These are phyloP conservation scores for Merluccius polli DNA, from an alignment of 2,797 vertebrate species.

Conservation along the genomic window DNA sequence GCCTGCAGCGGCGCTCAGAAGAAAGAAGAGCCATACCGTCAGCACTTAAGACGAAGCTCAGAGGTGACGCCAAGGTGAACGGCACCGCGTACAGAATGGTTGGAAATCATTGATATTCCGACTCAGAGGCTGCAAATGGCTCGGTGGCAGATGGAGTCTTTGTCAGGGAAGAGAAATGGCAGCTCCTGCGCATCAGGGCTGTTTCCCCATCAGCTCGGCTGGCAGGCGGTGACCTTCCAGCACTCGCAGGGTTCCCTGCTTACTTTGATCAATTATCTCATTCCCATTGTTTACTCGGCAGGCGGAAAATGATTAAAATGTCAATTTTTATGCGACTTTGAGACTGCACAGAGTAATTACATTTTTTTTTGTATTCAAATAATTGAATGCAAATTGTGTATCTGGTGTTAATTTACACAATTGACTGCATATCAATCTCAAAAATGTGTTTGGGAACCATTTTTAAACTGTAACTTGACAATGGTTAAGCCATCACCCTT, in stretches of 20 bases:
- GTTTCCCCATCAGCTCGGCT: slow-evolving; percentile 76
- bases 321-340: slow-evolving; percentile 29
- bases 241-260: slow-evolving; percentile 65
- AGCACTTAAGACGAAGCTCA: slow-evolving; percentile 66
- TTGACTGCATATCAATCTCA: neutral
- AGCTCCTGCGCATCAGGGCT: slow-evolving; percentile 78
- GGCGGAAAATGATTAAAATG: slow-evolving; percentile 48
- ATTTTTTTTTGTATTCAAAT: neutral
- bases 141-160: slow-evolving; percentile 94
- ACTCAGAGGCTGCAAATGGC: slow-evolving; percentile 88
- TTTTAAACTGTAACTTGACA: neutral
- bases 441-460: neutral
- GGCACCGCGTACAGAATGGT: slow-evolving; percentile 79
- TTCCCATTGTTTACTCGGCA: slow-evolving; percentile 69
- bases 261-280: slow-evolving; percentile 76
- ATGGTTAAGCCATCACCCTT: neutral
- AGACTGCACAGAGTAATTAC: slow-evolving; percentile 24
- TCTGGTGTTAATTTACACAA: slow-evolving; percentile 5
- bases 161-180: slow-evolving; percentile 96
- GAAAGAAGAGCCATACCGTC: slow-evolving; percentile 70
- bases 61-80: slow-evolving; percentile 91
- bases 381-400: neutral
- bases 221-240: slow-evolving; percentile 82
- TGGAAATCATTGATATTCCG: slow-evolving; percentile 97
- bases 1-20: slow-evolving; percentile 34